Conservation (phyloP, 2,113 vertebrate species). For the Hylia prasina region DNA sequence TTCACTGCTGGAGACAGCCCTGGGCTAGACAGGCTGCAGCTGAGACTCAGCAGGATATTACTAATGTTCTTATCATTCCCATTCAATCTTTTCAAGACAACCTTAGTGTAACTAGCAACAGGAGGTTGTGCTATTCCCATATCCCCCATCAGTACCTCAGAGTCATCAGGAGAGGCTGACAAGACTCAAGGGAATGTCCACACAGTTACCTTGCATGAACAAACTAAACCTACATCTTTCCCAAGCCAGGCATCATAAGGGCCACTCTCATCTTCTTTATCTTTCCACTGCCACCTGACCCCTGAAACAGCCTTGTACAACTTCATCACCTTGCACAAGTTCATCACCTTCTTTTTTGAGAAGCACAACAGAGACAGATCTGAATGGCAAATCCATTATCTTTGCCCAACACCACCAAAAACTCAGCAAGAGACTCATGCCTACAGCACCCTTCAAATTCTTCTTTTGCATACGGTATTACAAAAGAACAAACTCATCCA, state of each 20-base stretch:
- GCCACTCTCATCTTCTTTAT: not conserved
- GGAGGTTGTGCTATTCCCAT: not conserved
- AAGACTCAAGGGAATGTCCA: not conserved
- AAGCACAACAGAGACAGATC: not conserved
- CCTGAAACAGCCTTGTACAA: not conserved
- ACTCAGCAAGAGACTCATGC: not conserved
- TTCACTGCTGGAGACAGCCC: not conserved
- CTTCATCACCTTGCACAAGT: not conserved
- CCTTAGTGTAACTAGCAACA: not conserved
- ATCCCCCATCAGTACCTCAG: not conserved
- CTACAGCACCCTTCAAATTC: not conserved
- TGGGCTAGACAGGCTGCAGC: not conserved
- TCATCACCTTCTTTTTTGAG: not conserved
- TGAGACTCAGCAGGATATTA: not conserved
- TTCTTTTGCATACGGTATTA: not conserved
- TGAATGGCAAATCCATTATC: not conserved
- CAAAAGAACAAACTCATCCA: not conserved
- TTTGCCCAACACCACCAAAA: not conserved
- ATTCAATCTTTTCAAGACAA: not conserved
- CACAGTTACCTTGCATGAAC: not conserved
- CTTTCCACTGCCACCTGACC: not conserved
- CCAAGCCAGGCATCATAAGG: not conserved
- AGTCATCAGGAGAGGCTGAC: not conserved
- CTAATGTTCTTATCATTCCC: not conserved
- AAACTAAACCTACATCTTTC: not conserved